These are phyloP conservation scores for Zhuqinia jingwanae DNA, from an alignment of 2,888 invertebrate species.

Conservation along the genomic window DNA sequence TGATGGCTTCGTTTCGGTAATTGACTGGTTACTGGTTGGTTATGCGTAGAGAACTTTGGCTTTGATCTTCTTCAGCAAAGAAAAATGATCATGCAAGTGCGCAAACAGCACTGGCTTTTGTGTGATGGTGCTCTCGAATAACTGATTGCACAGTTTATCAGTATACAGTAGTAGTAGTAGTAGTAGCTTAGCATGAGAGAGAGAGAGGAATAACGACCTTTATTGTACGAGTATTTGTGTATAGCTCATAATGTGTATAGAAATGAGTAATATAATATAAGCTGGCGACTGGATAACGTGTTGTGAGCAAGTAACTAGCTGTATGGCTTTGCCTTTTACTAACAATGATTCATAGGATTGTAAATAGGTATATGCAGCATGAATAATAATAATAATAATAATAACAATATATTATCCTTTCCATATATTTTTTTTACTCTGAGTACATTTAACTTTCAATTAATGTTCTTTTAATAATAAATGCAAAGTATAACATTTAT, in stretches of 20 bases:
- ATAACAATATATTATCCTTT: conserved; percentile 27
- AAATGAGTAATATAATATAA: not conserved
- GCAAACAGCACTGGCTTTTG: conserved; percentile 25
- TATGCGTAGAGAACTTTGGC: conserved; percentile 38
- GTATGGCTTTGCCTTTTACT: no score
- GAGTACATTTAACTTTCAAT: conserved; percentile 19
- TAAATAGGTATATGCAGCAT: not conserved
- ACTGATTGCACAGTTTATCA: conserved; percentile 53
- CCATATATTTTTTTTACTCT: conserved; percentile 4
- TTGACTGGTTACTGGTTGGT: conserved; percentile 29
- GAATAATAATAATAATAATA: no score
- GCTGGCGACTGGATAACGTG: not conserved
- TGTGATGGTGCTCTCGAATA: conserved; percentile 5
- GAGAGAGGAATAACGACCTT: conserved; percentile 55
- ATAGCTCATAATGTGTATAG: not conserved
- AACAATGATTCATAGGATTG: not conserved
- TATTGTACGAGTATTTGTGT: conserved; percentile 16
- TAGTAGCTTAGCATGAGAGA: not conserved
- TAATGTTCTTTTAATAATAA: conserved; percentile 4
- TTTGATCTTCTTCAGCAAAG: conserved; percentile 24
- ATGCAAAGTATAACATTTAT: not conserved
- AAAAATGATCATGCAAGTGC: conserved; percentile 41
- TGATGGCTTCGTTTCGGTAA: conserved; percentile 29
- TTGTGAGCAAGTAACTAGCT: not conserved
- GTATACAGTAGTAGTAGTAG: no score